These are phyloP conservation scores for Enteromius anoplus DNA, from an alignment of 2,797 vertebrate genomes.

Conservation along the genomic window DNA sequence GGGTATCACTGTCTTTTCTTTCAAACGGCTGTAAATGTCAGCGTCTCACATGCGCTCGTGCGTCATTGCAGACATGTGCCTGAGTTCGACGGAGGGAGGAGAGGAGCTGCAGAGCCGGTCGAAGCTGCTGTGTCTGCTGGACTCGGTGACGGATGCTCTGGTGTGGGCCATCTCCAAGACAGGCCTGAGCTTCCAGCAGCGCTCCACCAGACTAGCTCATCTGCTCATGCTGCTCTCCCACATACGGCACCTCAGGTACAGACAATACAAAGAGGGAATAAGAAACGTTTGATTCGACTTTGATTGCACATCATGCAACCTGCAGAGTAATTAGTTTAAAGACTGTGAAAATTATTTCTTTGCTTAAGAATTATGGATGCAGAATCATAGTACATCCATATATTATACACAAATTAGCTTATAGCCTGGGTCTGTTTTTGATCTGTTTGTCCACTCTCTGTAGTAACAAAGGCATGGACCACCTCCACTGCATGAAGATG, in stretches of 20 bases:
- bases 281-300: neutral
- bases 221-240: constrained; percentile 97
- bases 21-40: neutral
- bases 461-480: constrained; percentile 99
- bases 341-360: neutral
- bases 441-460: neutral
- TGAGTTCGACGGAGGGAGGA: constrained; percentile 74
- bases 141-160: constrained; percentile 89
- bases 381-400: neutral
- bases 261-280: neutral
- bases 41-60: neutral
- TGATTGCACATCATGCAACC: neutral
- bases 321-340: neutral
- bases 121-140: constrained; percentile 86
- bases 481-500: constrained; percentile 97
- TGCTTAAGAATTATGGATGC: neutral
- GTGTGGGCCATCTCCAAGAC: constrained; percentile 94
- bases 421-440: neutral
- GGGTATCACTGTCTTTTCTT: constrained; percentile 14
- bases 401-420: neutral
- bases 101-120: constrained; percentile 86
- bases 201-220: constrained; percentile 91
- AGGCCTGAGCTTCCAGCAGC: constrained; percentile 86
- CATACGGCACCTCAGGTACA: constrained; percentile 89
- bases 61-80: constrained; percentile 83